A percentile compares a stretch with the other conserved stretches of the same genome.
phyloP scores from a whole-genome alignment of 2,888 invertebrate genomes.

The Drosophila macrospina region DNA sequence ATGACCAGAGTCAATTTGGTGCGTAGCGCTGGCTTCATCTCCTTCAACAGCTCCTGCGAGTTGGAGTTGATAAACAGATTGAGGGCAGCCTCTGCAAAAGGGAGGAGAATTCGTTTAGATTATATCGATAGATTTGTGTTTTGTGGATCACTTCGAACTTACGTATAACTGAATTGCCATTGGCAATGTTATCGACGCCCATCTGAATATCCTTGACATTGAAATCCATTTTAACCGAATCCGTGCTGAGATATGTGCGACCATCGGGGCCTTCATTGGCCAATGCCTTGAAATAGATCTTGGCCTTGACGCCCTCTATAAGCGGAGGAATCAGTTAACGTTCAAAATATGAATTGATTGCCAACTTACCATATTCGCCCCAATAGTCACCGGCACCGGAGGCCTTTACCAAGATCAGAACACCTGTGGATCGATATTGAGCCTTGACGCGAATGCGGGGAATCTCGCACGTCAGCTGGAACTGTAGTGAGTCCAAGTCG shows the following conservation, averaged over 20 bases:
- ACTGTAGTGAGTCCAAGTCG: slow-evolving; percentile 91
- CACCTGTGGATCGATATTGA: slow-evolving; percentile 92
- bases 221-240: slow-evolving; percentile 94
- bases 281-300: slow-evolving; percentile 92
- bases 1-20: slow-evolving; percentile 91
- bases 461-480: slow-evolving; percentile 92
- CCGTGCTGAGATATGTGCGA: slow-evolving; percentile 89
- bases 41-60: slow-evolving; percentile 92
- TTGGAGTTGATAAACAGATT: slow-evolving; percentile 95
- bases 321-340: background rate
- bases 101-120: background rate
- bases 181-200: slow-evolving; percentile 94
- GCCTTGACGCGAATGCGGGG: slow-evolving; percentile 92
- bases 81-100: slow-evolving; percentile 90
- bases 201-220: slow-evolving; percentile 92
- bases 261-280: slow-evolving; percentile 88
- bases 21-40: slow-evolving; percentile 94
- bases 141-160: slow-evolving; percentile 83
- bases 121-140: background rate
- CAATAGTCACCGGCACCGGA: slow-evolving; percentile 95
- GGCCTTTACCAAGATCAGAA: slow-evolving; percentile 92
- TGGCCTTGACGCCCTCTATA: slow-evolving; percentile 92
- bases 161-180: slow-evolving; percentile 93
- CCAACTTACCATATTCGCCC: slow-evolving; percentile 92
- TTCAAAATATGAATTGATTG: background rate